Evolutionary conservation across 1,140 invertebrate genomes (phyloP), one percentile per base, ranked within the genome.

Genomic region (Uloborus diversus): DNA sequence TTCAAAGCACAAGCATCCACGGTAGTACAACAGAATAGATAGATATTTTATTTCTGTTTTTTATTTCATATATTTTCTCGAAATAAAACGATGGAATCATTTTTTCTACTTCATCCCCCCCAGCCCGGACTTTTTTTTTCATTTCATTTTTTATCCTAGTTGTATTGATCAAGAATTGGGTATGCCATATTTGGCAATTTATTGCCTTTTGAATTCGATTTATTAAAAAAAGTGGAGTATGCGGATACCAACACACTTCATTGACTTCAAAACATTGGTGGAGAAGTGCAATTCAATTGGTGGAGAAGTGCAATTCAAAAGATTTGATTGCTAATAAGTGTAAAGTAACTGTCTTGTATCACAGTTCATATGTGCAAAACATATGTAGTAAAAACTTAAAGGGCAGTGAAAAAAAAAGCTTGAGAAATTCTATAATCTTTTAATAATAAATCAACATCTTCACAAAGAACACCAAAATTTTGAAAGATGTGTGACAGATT

Each of bases 71-170:
- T 79, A 68, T 79, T 79, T 79, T 79, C 76, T 69, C 57, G 76
- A 69, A 68, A 78, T 78, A 78, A 78, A 79, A 69, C 76, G 76
- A 79, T 79, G 65, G 64, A 79, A 79, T 79, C 56, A 61, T 79
- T 79, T 79, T 79, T 79, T 59, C 32, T 73, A 32, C 9, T 73
- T 73, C 53, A 56, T 42, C 56, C 62, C 75, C 30, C 14, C 28
- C 65, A 14, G 13, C 49, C 49, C 59, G 3, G 9, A 23, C 35
- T 35, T 65, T 64, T 61, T 61, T 73, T 51, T 65, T 59, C 25
- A 42, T 51, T 66, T 78, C 25, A 49, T 76, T 78, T 78, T 53
- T 78, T 64, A 75, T 35, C 62, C 62, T 7, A 66, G 35, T 78
- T 42, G 28, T 66, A 78, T 78, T 78, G 73, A 78, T 78, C 73